phyloP scores from a whole-genome alignment of 2,113 vertebrate species.

The Pipra filicauda region DNA sequence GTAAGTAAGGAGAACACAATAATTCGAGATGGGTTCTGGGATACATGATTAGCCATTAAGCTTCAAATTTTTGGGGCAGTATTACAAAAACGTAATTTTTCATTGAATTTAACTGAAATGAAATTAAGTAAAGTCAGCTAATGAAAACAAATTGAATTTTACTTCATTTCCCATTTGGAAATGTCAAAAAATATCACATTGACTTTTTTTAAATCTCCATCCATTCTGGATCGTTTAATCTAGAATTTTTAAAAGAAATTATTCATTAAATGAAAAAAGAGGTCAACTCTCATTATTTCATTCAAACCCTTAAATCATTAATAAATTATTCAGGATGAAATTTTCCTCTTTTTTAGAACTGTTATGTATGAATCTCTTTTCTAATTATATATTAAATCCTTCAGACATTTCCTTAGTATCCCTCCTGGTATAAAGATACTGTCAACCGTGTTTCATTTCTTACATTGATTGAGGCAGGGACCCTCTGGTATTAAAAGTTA shows the following conservation, averaged over 20 bases:
- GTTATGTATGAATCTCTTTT: background rate
- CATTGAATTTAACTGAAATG: background rate
- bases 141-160: background rate
- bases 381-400: background rate
- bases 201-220: background rate
- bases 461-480: background rate
- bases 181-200: background rate
- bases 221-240: background rate
- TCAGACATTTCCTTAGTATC: background rate
- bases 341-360: background rate
- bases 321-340: background rate
- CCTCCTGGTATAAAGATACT: background rate
- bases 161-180: background rate
- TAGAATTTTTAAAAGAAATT: background rate
- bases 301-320: background rate
- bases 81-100: background rate
- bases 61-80: background rate
- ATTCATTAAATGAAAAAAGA: background rate
- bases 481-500: background rate
- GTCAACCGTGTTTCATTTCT: background rate
- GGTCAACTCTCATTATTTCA: accelerated
- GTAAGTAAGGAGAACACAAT: background rate
- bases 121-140: background rate
- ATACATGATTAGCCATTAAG: background rate
- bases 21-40: background rate